Percentiles rank a stretch among this genome's conserved stretches.
Conservation (phyloP, 2,113 vertebrate species). For the Psittacula cyanocephala region DNA sequence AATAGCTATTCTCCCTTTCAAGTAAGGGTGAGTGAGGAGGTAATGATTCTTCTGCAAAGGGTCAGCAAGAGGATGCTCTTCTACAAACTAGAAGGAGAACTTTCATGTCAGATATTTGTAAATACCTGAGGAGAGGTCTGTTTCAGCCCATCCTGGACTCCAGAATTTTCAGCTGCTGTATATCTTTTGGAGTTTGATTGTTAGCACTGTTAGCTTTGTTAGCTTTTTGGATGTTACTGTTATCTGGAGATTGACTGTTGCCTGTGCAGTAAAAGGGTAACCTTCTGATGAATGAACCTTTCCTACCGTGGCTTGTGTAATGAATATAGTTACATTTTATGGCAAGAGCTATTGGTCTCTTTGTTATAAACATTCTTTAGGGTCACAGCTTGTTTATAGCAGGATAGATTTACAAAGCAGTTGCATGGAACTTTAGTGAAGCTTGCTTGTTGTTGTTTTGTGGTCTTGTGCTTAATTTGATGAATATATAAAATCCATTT, state of each 20-base stretch:
- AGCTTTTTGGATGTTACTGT: background rate
- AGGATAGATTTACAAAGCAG: background rate
- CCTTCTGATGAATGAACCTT: background rate
- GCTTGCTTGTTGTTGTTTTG: background rate
- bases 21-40: background rate
- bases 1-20: background rate
- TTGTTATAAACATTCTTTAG: background rate
- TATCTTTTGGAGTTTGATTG: background rate
- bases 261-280: background rate
- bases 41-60: background rate
- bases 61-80: background rate
- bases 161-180: background rate
- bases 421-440: background rate
- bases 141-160: background rate
- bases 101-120: background rate
- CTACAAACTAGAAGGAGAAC: background rate
- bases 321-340: background rate
- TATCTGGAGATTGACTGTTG: background rate
- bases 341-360: background rate
- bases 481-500: background rate
- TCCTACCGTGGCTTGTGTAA: background rate
- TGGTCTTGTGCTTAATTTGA: background rate
- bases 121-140: background rate
- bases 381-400: background rate
- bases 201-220: background rate